Evolutionary conservation across 1,140 invertebrate species (phyloP).

Genomic region (Notospermus geniculatus): DNA sequence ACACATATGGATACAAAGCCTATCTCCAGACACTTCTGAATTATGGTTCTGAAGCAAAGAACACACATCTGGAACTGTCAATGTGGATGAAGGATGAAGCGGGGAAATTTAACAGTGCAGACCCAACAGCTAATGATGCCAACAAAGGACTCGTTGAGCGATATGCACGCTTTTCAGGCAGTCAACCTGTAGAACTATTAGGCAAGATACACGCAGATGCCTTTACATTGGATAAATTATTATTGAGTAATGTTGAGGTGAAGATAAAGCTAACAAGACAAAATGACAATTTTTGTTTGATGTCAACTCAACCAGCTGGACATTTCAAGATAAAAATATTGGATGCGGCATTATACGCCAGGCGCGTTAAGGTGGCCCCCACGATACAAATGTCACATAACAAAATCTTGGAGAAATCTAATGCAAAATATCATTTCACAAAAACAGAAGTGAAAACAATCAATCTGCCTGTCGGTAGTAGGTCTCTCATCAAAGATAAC

Average conservation of each 20-base stretch:
- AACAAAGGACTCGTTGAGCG: background rate
- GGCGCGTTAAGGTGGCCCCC: background rate
- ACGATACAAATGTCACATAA: background rate
- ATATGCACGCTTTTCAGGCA: background rate
- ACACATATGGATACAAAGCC: background rate
- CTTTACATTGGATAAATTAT: background rate
- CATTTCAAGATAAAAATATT: background rate
- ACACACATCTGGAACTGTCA: background rate
- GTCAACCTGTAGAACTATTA: background rate
- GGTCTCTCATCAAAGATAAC: too few relatives aligned
- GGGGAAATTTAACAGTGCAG: background rate
- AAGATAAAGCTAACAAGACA: background rate
- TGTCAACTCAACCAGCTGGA: background rate
- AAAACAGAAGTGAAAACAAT: background rate
- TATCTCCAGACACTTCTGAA: background rate
- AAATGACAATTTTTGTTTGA: background rate
- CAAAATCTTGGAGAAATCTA: background rate
- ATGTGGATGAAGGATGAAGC: background rate
- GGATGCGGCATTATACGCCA: background rate
- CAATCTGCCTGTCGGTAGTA: background rate
- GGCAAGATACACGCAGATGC: background rate
- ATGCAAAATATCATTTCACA: constrained; percentile 1
- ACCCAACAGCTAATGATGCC: background rate
- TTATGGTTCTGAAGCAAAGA: background rate
- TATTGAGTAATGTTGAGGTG: background rate